Conservation (phyloP, 2,113 vertebrate genomes). For the Tenrec ecaudatus region DNA sequence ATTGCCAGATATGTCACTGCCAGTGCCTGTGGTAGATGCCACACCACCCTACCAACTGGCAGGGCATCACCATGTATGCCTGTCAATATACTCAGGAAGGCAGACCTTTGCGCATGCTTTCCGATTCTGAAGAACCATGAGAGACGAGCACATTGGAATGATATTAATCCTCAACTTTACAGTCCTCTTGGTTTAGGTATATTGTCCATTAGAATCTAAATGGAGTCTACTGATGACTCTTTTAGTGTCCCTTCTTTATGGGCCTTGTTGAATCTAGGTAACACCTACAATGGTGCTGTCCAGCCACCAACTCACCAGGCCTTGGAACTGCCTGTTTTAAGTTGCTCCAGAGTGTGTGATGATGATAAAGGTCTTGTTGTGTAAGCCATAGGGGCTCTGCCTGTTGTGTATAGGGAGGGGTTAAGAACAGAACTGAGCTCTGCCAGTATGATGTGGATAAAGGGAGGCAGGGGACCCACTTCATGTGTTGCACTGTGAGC, state of each 20-base stretch:
- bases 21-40: not conserved
- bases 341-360: not conserved
- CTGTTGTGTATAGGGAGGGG: not conserved
- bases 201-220: not conserved
- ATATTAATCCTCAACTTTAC: not conserved
- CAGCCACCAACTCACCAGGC: not conserved
- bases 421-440: not conserved
- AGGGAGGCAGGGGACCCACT: not conserved
- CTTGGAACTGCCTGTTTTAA: not conserved
- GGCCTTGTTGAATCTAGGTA: not conserved
- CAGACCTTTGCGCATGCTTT: not conserved
- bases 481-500: not conserved
- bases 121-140: not conserved
- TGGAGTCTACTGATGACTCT: not conserved
- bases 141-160: not conserved
- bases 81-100: not conserved
- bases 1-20: conserved; percentile 14
- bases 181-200: not conserved
- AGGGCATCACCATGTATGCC: not conserved
- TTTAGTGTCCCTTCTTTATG: not conserved
- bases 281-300: not conserved
- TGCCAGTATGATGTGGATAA: not conserved
- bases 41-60: not conserved
- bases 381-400: not conserved
- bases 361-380: conserved; percentile 21